Evolutionary conservation across 2,113 vertebrate species (phyloP), one percentile per base, ranked within the genome.

Genomic region (Morone chrysops): DNA sequence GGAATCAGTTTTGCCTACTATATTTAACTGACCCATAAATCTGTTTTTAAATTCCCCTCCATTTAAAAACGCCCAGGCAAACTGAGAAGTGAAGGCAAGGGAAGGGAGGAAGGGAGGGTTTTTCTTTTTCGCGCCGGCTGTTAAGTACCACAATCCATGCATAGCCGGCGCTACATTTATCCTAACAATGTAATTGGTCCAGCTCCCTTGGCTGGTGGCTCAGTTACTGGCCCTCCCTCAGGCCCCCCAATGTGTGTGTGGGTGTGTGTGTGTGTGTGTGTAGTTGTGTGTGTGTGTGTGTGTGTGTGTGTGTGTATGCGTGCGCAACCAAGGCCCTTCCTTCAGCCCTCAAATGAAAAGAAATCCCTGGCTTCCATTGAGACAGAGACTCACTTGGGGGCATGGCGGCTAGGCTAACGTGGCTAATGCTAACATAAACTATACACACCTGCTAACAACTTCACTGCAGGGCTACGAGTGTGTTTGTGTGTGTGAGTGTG

Each of bases 1-100:
- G 91, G 93, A 94, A 96, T 94, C 94, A 94, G 93, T 92, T 94
- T 92, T 93, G 94, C 93, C 90, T 95, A 95, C 95, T 96, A 96
- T 96, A 95, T 96, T 95, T 96, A 96, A 96, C 95, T 96, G 95
- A 96, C 95, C 95, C 95, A 96, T 96, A 96, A 96, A 96, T 96
- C 95, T 96, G 95, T 95, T 96, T 96, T 95, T 95, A 95, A 96
- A 96, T 95, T 95, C 94, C 91, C 91, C 94, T 94, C 92, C 94
- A 94, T 95, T 96, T 95, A 93, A 95, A 91, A 95, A 94, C 90
- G 93, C 92, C 92, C 89, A 92, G 93, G 93, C 91, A 88, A 94
- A 94, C 60, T 22, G 85, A 86, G 66, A 83, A 70, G 72, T 81
- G 78, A 88, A 85, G 83, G 73, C 80, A 74, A 77, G 67, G 57